Conservation (phyloP, 2,797 vertebrate genomes). For the Molossus molossus region DNA sequence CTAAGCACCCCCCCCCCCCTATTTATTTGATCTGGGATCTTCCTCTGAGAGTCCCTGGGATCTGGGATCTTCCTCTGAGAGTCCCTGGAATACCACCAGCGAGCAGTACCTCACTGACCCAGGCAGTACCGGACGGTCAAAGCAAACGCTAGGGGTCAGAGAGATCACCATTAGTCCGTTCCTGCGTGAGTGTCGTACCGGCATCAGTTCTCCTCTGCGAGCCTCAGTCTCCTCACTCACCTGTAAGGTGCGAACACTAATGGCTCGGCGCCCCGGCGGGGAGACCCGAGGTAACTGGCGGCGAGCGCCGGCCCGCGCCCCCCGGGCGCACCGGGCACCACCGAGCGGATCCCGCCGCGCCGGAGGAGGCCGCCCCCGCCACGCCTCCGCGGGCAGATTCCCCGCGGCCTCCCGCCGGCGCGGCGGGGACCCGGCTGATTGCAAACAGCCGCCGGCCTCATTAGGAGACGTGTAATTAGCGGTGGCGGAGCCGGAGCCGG, state of each 20-base stretch:
- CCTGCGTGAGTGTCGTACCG: background rate
- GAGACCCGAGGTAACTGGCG: background rate
- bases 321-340: accelerated
- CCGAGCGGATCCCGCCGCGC: accelerated
- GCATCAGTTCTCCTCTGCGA: background rate
- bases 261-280: background rate
- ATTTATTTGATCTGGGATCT: background rate
- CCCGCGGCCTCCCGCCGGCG: conserved; percentile 31
- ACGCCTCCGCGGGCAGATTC: conserved; percentile 7
- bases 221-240: background rate
- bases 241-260: background rate
- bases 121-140: background rate
- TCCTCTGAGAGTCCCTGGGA: background rate
- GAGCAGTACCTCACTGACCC: background rate
- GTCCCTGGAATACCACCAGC: background rate
- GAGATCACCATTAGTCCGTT: background rate
- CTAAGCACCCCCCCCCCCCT: too few species aligned
- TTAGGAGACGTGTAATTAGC: conserved; percentile 82
- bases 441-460: conserved; percentile 82
- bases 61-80: background rate
- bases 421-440: conserved; percentile 73
- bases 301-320: background rate
- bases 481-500: conserved; percentile 51
- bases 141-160: background rate
- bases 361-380: background rate